Evolutionary conservation across 2,113 vertebrate genomes (phyloP).

Genomic region (Hippolais icterina): DNA sequence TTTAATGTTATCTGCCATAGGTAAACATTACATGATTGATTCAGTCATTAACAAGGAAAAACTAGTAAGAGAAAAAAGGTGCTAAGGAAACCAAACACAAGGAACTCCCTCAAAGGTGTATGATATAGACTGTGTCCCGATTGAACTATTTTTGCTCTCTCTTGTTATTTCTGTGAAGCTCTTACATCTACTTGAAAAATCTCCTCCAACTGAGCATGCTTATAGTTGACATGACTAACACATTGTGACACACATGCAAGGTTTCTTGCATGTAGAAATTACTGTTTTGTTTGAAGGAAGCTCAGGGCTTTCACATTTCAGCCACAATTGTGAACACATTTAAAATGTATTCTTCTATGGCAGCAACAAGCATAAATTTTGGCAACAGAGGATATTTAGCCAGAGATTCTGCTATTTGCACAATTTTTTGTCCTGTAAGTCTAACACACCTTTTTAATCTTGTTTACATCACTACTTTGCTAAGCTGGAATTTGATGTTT

Average conservation of each 20-base stretch:
- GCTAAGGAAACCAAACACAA: not conserved
- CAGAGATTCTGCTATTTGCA: not conserved
- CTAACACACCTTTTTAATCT: not conserved
- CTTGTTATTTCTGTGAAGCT: not conserved
- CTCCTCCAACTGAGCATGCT: not conserved
- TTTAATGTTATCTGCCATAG: not conserved
- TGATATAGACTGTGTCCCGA: not conserved
- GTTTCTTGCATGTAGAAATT: not conserved
- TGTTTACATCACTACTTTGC: not conserved
- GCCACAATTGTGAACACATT: not conserved
- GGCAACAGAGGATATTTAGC: not conserved
- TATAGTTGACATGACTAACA: not conserved
- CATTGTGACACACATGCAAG: not conserved
- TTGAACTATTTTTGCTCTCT: not conserved
- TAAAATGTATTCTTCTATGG: not conserved
- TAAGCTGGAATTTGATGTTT: not conserved
- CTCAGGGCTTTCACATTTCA: not conserved
- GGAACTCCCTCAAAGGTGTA: not conserved
- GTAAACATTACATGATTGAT: not conserved
- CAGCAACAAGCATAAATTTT: not conserved
- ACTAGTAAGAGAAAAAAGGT: not conserved
- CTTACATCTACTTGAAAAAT: not conserved
- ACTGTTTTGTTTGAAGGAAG: not conserved
- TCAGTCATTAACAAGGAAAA: not conserved
- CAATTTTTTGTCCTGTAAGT: not conserved